A percentile compares a stretch with the other conserved stretches of the same genome.
phyloP scores from a whole-genome alignment of 2,113 vertebrate species.

The Poeciliopsis occidentalis region DNA sequence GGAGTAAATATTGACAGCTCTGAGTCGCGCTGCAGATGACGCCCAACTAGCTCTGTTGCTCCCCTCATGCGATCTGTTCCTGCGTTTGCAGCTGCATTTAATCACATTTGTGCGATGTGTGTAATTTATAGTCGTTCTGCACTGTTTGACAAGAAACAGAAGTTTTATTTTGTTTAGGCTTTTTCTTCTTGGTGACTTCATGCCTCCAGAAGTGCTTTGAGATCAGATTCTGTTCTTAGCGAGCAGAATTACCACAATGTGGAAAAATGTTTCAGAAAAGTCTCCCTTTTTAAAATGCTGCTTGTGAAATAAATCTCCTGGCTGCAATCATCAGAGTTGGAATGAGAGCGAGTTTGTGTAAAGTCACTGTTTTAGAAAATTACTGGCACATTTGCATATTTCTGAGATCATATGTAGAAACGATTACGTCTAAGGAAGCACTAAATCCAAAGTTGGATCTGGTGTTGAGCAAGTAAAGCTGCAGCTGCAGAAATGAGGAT shows the following conservation, averaged over 20 bases:
- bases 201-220: background rate
- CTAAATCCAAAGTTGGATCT: background rate
- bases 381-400: background rate
- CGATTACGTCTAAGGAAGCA: background rate
- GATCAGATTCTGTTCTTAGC: background rate
- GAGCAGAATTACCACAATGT: background rate
- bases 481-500: background rate
- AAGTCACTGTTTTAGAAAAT: background rate
- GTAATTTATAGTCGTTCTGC: slow-evolving; percentile 19
- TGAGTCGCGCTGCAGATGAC: background rate
- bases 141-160: slow-evolving; percentile 15
- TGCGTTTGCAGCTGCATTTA: slow-evolving; percentile 33
- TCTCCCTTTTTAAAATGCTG: background rate
- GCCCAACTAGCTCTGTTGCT: background rate
- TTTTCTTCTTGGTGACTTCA: slow-evolving; percentile 27
- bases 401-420: background rate
- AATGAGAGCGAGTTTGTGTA: background rate
- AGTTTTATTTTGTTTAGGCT: slow-evolving; percentile 23
- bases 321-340: background rate
- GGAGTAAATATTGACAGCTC: background rate
- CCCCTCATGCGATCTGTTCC: background rate
- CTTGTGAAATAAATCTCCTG: background rate
- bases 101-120: slow-evolving; percentile 32
- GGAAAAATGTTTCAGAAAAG: background rate
- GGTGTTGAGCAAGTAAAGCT: background rate